phyloP scores from a whole-genome alignment of 2,113 vertebrate species.

The Trinectes maculatus region DNA sequence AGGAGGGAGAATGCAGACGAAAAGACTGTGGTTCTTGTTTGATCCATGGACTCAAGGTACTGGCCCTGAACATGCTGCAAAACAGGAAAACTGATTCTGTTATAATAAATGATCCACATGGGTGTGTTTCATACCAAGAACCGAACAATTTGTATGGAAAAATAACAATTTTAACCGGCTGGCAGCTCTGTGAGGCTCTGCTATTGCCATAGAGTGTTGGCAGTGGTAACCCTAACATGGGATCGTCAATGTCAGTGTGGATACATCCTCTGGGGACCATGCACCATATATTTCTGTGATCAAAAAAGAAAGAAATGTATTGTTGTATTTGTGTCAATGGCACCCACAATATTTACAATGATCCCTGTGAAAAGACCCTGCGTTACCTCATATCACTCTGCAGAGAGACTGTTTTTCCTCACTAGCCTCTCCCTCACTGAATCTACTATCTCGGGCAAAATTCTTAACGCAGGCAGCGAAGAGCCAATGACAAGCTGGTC shows the following conservation, averaged over 20 bases:
- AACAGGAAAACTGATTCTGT: slow-evolving; percentile 45
- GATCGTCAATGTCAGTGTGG: no score
- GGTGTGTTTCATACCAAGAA: slow-evolving; percentile 52
- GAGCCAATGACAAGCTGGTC: slow-evolving; percentile 85
- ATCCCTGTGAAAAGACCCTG: slow-evolving; percentile 37
- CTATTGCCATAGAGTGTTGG: no score
- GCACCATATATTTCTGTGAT: no score
- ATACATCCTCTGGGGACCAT: no score
- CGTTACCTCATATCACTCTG: slow-evolving; percentile 52
- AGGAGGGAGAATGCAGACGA: slow-evolving; percentile 50
- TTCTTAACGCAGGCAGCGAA: slow-evolving; percentile 79
- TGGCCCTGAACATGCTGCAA: slow-evolving; percentile 41
- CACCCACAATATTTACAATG: slow-evolving; percentile 62
- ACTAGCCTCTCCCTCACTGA: slow-evolving; percentile 62
- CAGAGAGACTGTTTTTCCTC: slow-evolving; percentile 50
- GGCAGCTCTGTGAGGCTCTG: background rate
- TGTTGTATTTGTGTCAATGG: slow-evolving; percentile 31
- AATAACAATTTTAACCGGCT: background rate
- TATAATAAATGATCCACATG: slow-evolving; percentile 54
- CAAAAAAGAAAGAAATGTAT: no score
- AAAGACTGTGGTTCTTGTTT: slow-evolving; percentile 72
- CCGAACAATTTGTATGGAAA: slow-evolving; percentile 21
- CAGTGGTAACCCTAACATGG: background rate
- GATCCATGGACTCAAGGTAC: slow-evolving; percentile 70
- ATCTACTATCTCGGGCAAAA: slow-evolving; percentile 80